A percentile compares a stretch with the other conserved stretches of the same genome.
phyloP scores from a whole-genome alignment of 2,888 invertebrate species.

The Hyles lineata region DNA sequence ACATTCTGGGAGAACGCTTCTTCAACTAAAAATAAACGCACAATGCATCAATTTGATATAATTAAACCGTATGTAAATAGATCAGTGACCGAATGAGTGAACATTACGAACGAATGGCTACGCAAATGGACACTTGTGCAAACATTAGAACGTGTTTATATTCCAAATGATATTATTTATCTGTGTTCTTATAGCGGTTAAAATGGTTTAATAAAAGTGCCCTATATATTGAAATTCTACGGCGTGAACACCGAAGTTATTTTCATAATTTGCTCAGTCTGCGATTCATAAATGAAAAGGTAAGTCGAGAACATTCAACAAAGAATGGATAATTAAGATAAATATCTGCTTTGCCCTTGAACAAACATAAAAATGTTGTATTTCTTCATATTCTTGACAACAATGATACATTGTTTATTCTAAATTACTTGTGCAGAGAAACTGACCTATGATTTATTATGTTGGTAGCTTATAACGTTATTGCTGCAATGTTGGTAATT shows the following conservation, averaged over 20 bases:
- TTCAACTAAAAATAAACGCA: slow-evolving; percentile 47
- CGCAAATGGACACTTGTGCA: slow-evolving; percentile 38
- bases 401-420: slow-evolving; percentile 9
- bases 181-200: neutral
- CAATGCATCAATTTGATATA: slow-evolving; percentile 57
- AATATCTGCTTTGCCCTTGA: slow-evolving; percentile 11
- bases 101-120: slow-evolving; percentile 43
- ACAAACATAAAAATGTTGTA: neutral
- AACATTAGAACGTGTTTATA: slow-evolving; percentile 34
- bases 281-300: slow-evolving; percentile 45
- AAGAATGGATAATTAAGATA: slow-evolving; percentile 6
- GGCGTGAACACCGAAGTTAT: slow-evolving; percentile 22
- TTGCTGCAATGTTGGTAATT: neutral
- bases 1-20: slow-evolving; percentile 38
- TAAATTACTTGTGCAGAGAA: neutral
- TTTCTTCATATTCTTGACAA: neutral
- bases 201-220: slow-evolving; percentile 13
- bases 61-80: slow-evolving; percentile 64
- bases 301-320: slow-evolving; percentile 36
- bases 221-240: neutral
- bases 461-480: neutral
- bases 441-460: slow-evolving; percentile 10
- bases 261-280: slow-evolving; percentile 33
- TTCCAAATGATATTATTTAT: neutral
- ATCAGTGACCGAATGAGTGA: slow-evolving; percentile 45